Base-by-base conservation (phyloP, 2,888 invertebrate genomes). In the Drosophila longiperda region DNA sequence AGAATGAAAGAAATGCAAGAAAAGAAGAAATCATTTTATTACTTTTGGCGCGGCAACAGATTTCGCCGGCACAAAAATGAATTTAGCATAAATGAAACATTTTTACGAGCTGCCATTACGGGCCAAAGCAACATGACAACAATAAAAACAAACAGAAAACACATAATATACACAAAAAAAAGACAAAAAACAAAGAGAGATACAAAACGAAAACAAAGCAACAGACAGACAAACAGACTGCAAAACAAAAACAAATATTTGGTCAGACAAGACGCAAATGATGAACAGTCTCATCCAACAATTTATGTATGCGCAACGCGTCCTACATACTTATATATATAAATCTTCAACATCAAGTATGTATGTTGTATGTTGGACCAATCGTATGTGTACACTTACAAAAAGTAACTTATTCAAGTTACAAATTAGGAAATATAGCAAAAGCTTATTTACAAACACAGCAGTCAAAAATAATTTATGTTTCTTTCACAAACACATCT, bases 61-160 rank as follows among this genome's bases (percentile, higher is more conserved):
- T 87, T 87, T 85, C 52, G 79, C 72, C 71, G 83, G 82, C 78
- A 83, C 82, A 87, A 86, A 87, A 83, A 85, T 87, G 85, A 87
- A 82, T 87, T 87, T 87, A 83, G 87, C 88, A 87, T 87, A 88
- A 87, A 88, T 88, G 87, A 87, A 87, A 87, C 87, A 87, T 87
- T 87, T 87, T 87, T 87, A 87, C 87, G 87, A 88, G 87, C 89
- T 85, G 85, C 78, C 84, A 88, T 87, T 87, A 87, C 87, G 76
- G 78, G 68, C 63, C 71, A 75, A 76, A 67, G 78, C 73, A 81
- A 77, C 82, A 78, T 73, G 78, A 73, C 78, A 82, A 82, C 82
- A 81, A 77, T 77, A 79, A 81, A 72, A 71, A 67, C 72, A 86
- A 80, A 69, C 57, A 73, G 50, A 66, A 40, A 50, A 50, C 72